These are phyloP conservation scores for Macrochelys suwanniensis DNA, from an alignment of 2,797 vertebrate species.

Conservation along the genomic window DNA sequence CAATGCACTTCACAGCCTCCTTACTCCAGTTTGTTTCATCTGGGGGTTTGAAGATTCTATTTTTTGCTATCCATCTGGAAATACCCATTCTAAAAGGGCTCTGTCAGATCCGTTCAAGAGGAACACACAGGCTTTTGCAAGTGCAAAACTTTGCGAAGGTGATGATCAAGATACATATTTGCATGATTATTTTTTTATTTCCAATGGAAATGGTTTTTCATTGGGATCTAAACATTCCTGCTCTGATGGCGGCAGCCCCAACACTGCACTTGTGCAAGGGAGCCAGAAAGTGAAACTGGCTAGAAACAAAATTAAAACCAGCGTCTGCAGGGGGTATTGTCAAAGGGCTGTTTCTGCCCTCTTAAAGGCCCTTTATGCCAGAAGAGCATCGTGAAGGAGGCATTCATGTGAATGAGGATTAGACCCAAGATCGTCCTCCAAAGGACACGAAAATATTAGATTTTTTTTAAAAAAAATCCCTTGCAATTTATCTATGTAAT, in stretches of 20 bases:
- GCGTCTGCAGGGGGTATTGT: background rate
- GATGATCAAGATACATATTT: background rate
- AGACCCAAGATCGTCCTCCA: background rate
- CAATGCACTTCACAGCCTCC: background rate
- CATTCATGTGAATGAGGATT: background rate
- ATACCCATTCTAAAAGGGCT: too few relatives aligned
- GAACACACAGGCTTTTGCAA: background rate
- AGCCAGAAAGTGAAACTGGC: background rate
- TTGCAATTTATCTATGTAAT: background rate
- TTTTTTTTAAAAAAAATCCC: background rate
- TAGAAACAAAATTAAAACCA: background rate
- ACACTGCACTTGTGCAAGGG: background rate
- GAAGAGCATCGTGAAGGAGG: background rate
- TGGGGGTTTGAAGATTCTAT: background rate
- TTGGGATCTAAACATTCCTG: background rate
- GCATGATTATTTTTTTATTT: background rate
- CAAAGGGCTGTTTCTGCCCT: background rate
- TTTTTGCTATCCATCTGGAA: background rate
- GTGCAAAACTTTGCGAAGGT: background rate
- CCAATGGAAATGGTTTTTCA: background rate
- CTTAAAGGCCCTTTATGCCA: background rate
- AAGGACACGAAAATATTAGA: background rate
- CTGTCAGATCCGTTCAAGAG: background rate
- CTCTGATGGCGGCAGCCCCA: background rate
- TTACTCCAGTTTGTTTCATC: background rate